Evolutionary conservation across 2,888 invertebrate species (phyloP), one percentile per base, ranked within the genome.

Genomic region (Tridacna crocea): DNA sequence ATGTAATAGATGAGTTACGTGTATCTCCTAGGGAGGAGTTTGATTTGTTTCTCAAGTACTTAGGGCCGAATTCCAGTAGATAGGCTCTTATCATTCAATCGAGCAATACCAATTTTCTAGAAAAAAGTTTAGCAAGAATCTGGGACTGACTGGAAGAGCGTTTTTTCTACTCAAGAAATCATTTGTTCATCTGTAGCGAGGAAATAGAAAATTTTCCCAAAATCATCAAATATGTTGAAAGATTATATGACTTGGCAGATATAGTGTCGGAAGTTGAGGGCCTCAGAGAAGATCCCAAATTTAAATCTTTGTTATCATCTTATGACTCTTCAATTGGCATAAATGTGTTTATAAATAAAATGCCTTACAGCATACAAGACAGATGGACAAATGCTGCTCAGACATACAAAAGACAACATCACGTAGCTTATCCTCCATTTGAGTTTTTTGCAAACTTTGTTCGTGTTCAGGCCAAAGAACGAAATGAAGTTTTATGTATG

Each of bases 331-430:
- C 66, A 19, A 17, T 46, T n/a, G 66, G 66, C 17, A 46, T 66
- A 17, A 66, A 66, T n/a, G n/a, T 46, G 19, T 36, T 66, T 19
- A 46, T 66, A n/a, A 66, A 36, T 36, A 85, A 85, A 60, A 48
- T 82, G 65, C 85, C 82, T 17, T 80, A 82, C 70, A 72, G 78
- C 27, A 22, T 83, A 12, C 74, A 81, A 65, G 84, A 84, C 13
- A 84, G 75, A 65, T 84, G 84, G 84, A 73, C 72, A 26, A 66
- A 72, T 8, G 76, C 74, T n/a, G 85, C 85, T 3, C 72, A 73
- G 36, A 61, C 68, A n/a, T 81, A 79, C 26, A 83, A 85, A 70
- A 73, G 70, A 60, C 10, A 22, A 19, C 24, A 75, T 13, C 26
- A 66, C 48, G 79, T 77, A 36, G n/a, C 51, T 10, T 82, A 63